Evolutionary conservation across 2,113 vertebrate genomes (phyloP), one percentile per base, ranked within the genome.

Genomic region (Caranx melampygus): DNA sequence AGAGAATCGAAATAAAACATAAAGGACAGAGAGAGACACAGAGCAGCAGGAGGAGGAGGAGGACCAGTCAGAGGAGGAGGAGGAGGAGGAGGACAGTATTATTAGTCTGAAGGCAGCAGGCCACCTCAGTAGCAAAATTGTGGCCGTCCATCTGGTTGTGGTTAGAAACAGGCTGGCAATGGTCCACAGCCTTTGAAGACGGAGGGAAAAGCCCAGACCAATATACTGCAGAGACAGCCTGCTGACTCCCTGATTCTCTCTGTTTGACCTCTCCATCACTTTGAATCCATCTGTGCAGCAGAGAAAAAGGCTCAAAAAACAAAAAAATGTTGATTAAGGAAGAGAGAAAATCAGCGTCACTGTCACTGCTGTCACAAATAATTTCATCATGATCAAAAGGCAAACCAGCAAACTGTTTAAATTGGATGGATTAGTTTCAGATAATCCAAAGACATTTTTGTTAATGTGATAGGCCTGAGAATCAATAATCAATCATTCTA

Each of bases 61-160:
- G 81, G 83, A 79, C 67, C 47, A 79, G 81, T 72, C 75, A 10
- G 40, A 11, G 47, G 52, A 67, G 20, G 18, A 51, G 2, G 42
- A 64, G 63, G 7, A 76, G 40, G 40, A 65, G n/a, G 52, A 79
- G 79, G 83, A 81, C 65, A 77, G 75, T 67, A 62, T 88, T 88
- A 89, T 88, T 84, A 91, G 75, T 87, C 33, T 82, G 61, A 65
- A 84, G 69, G 67, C 84, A 81, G 82, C 62, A 63, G 81, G 84
- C 87, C 86, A 86, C 84, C 78, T 87, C 81, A 55, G 83, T 82
- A 85, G 90, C 86, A 87, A 54, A 81, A 88, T 83, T 60, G 82
- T 85, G 74, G 71, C 75, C 33, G 64, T 85, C 91, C 92, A 89
- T 92, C 88, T 93, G 92, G 81, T 84, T 64, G 75, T 88, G 88